A percentile compares a stretch with the other conserved stretches of the same genome.
phyloP scores from a whole-genome alignment of 2,113 vertebrate species.

The Theropithecus gelada region DNA sequence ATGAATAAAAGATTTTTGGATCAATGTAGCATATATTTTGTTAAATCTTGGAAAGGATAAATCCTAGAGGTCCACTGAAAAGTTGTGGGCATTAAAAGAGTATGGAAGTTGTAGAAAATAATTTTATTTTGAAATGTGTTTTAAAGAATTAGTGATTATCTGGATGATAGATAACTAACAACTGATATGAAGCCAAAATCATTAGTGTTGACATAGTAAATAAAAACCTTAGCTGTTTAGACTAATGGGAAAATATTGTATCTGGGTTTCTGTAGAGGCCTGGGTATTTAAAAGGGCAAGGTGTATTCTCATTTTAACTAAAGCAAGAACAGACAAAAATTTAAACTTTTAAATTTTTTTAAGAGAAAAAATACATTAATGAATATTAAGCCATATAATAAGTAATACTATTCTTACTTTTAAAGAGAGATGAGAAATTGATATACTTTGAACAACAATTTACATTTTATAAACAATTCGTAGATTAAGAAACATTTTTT shows the following conservation, averaged over 20 bases:
- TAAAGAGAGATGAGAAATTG: neutral
- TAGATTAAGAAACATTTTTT: neutral
- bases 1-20: neutral
- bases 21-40: neutral
- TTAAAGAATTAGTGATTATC: neutral
- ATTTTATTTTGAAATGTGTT: neutral
- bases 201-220: neutral
- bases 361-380: neutral
- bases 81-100: neutral
- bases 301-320: neutral
- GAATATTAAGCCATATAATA: neutral
- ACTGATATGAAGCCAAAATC: neutral
- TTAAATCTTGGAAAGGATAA: conserved; percentile 3
- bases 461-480: neutral
- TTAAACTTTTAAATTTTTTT: conserved; percentile 21
- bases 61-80: neutral
- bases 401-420: neutral
- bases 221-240: neutral
- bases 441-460: neutral
- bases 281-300: neutral
- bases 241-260: neutral
- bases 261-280: neutral
- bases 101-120: neutral
- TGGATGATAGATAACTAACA: neutral
- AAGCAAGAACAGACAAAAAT: neutral